Conservation (phyloP, 2,797 vertebrate species). For the Enoplosus armatus region DNA sequence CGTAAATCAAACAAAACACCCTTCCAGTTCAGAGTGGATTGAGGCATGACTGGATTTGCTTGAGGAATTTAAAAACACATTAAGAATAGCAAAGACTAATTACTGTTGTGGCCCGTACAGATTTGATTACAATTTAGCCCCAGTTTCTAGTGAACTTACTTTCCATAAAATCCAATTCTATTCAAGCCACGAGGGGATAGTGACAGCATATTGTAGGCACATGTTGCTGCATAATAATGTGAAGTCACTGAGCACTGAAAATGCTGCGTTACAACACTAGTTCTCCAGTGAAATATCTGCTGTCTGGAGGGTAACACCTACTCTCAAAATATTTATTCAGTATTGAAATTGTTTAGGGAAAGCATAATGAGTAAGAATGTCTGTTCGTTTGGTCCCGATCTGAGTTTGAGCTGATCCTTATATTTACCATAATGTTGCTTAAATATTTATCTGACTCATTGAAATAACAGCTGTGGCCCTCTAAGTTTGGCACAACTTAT, state of each 20-base stretch:
- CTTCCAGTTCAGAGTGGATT: neutral
- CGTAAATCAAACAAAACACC: neutral
- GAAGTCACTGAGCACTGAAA: constrained; percentile 1
- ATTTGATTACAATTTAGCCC: constrained; percentile 15
- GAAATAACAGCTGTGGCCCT: too few relatives aligned
- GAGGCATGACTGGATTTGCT: neutral
- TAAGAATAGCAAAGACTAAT: neutral
- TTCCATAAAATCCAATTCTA: neutral
- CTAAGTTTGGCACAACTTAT: too few relatives aligned
- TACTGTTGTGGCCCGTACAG: neutral
- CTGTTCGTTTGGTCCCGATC: too few relatives aligned
- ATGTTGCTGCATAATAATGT: constrained; percentile 29
- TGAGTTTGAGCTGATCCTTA: too few relatives aligned
- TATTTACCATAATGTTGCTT: too few relatives aligned
- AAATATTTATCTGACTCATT: too few relatives aligned
- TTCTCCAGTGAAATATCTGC: neutral
- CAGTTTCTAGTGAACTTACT: constrained; percentile 9
- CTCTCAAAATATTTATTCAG: too few relatives aligned
- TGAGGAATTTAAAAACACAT: constrained; percentile 1
- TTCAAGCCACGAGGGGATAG: neutral
- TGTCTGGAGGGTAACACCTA: neutral
- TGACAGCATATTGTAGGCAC: constrained; percentile 4
- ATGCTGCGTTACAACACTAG: neutral
- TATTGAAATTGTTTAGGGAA: too few relatives aligned
- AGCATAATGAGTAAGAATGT: too few relatives aligned